Base-by-base conservation (phyloP, 2,797 vertebrate species). In the Anabas testudineus region DNA sequence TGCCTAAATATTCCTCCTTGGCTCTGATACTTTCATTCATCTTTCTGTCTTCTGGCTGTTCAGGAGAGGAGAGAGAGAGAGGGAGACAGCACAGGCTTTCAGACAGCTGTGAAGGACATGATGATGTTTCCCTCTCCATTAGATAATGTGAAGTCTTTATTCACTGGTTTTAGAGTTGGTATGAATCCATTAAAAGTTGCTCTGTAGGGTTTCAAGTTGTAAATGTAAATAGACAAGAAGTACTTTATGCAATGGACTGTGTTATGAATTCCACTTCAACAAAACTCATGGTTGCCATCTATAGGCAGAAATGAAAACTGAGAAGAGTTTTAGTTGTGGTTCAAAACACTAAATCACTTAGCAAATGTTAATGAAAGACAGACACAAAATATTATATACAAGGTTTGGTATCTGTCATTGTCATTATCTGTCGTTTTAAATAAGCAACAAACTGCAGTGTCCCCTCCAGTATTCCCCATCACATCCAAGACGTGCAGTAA, bases 241-340 rank as follows among this genome's bases (percentile, higher is more conserved):
- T 10, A 34, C 39, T 53, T 36, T 39, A 60, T 70, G 76, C 34
- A 62, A 70, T 62, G 28, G 34, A 8, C 43, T 74, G 32, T 16
- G 21, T 57, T 56, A 52, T 39, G 24, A 66, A 47, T 36, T 53
- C 26, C 21, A 53, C 60, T 28, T 32, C 28, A 63, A 72, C 19
- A 51, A 80, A 87, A 85, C 57, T 68, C 80, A 76, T 78, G 81
- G 58, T 86, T 89, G 90, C 93, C 92, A 90, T 68, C 91, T 92
- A 79, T 52, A 73, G 93, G 87, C 24, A 72, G 61, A 61, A 67
- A n/a, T 58, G 24, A 69, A 69, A 56, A 62, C n/a, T 65, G 54
- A 52, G 37, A 15, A 39, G 15, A 41, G 32, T 2, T 36, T 36
- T 43, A 9, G 41, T n/a, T n/a, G 18, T 6, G 16, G 16, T 24